Evolutionary conservation across 2,888 invertebrate genomes (phyloP), one percentile per base, ranked within the genome.

Genomic region (Argyra leucocephala): DNA sequence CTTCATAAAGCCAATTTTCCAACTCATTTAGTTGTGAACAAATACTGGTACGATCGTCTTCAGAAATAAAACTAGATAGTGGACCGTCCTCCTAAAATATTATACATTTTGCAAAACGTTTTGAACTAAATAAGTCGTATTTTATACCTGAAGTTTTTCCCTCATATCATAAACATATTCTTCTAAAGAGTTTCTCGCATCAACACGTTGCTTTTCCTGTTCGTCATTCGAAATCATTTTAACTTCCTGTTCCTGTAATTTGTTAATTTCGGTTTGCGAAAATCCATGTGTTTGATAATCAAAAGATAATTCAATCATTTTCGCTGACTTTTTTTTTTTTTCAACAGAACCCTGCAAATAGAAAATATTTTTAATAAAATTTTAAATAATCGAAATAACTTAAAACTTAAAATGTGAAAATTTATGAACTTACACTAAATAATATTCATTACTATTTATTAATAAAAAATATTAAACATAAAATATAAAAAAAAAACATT

Each of bases 81-180:
- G 88, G 83, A 68, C 88, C 89, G 23, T 90, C 90, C 66, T 88
- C 86, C 60, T 69, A 66, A 22, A n/a, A n/a, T n/a, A n/a, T n/a
- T n/a, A n/a, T n/a, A n/a, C n/a, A 10, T 37, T 37, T 37, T 37
- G 7, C 37, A 37, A 37, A 37, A 37, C 7, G 15, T 37, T 37
- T 37, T 37, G n/a, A n/a, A n/a, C n/a, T n/a, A 15, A 57, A 6
- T 26, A n/a, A n/a, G 4, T 57, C 21, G n/a, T n/a, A 57, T 21
- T 21, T 21, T 22, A 67, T 72, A 79, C 78, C 58, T 85, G 85
- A 64, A 98, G 80, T 78, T 96, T 95, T 67, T 92, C 90, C 65
- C 99, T 86, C 79, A 97, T 84, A 73, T 97, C 97, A 78, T 99
- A 99, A 36, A 99, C 95, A 76, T 96, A 99, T 80, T 99, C 99